A percentile compares a stretch with the other conserved stretches of the same genome.
Evolutionary conservation across 2,797 vertebrate species (phyloP).

Genomic region (Eidolon dupreanum): DNA sequence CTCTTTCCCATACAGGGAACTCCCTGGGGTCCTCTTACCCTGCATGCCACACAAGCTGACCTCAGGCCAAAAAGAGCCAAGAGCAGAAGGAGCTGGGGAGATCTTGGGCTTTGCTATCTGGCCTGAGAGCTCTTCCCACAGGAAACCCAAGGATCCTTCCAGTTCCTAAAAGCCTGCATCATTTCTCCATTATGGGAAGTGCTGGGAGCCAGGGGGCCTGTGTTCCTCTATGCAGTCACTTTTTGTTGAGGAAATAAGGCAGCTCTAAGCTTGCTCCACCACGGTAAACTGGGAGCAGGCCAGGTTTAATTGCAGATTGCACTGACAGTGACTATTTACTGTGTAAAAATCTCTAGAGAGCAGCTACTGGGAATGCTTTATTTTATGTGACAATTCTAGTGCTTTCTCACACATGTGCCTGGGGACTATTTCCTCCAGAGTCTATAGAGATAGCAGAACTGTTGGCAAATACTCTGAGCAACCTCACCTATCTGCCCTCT

Average conservation of each 20-base stretch:
- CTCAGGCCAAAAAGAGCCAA: not conserved
- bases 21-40: not conserved
- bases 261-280: not conserved
- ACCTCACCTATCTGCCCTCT: not conserved
- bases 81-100: not conserved
- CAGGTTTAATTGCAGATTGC: not conserved
- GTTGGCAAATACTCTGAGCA: not conserved
- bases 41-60: not conserved
- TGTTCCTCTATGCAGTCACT: not conserved
- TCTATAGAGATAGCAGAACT: not conserved
- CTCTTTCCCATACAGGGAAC: not conserved
- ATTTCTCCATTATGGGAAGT: accelerated
- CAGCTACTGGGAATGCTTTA: not conserved
- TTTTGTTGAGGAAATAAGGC: not conserved
- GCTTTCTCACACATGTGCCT: not conserved
- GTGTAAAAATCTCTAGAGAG: conserved; percentile 49
- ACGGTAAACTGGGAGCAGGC: not conserved
- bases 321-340: not conserved
- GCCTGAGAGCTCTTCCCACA: not conserved
- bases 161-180: not conserved
- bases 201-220: not conserved
- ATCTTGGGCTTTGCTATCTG: not conserved
- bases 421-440: not conserved
- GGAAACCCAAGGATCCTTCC: not conserved
- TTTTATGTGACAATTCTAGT: not conserved